phyloP scores from a whole-genome alignment of 1,140 invertebrate species.

The Lepidostoma basale region DNA sequence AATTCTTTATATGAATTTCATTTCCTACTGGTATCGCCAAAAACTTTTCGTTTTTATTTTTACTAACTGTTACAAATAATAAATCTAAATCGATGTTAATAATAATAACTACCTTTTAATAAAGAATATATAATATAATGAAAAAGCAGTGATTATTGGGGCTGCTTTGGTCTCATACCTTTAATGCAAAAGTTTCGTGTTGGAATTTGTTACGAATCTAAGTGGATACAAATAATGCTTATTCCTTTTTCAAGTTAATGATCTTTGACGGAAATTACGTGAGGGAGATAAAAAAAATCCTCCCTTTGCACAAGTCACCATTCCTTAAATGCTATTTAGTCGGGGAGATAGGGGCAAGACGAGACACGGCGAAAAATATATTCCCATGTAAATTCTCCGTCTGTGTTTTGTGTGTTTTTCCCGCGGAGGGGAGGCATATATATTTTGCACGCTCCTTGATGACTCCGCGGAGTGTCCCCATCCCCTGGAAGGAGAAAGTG shows the following conservation, averaged over 20 bases:
- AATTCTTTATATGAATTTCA: too few species aligned
- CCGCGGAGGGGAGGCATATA: slow-evolving; percentile 9
- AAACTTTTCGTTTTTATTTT: too few species aligned
- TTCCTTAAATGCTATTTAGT: slow-evolving; percentile 6
- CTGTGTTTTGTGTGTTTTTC: slow-evolving; percentile 37
- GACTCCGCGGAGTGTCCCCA: slow-evolving; percentile 38
- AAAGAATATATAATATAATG: too few species aligned
- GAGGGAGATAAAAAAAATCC: not conserved
- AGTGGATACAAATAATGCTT: not conserved
- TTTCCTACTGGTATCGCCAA: too few species aligned
- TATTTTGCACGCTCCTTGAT: slow-evolving; percentile 35
- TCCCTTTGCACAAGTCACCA: not conserved
- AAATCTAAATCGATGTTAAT: too few species aligned
- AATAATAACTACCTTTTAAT: too few species aligned
- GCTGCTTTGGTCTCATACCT: not conserved
- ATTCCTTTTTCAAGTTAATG: not conserved
- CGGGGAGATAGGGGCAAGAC: slow-evolving; percentile 13
- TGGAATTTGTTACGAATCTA: not conserved
- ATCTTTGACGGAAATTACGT: not conserved
- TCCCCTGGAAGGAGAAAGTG: slow-evolving; percentile 49
- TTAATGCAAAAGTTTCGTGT: not conserved
- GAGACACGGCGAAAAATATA: slow-evolving; percentile 34
- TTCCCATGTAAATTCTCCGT: slow-evolving; percentile 36
- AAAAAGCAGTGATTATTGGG: too few species aligned
- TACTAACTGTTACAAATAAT: too few species aligned